A percentile compares a stretch with the other conserved stretches of the same genome.
phyloP scores from a whole-genome alignment of 2,888 invertebrate genomes.

The Siphlonurus alternatus region DNA sequence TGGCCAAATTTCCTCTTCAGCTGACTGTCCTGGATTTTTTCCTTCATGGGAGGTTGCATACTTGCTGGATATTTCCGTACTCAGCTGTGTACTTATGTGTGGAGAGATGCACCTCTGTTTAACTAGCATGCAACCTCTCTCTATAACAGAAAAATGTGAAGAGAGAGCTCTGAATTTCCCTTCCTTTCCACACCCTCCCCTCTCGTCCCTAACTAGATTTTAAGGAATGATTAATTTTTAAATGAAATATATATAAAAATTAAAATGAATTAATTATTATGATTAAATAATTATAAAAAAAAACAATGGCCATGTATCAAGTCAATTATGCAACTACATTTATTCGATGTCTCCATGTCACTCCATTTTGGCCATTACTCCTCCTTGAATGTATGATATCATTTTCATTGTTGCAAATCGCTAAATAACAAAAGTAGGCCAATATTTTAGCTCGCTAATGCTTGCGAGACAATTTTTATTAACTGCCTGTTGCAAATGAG shows the following conservation, averaged over 20 bases:
- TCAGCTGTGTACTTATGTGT: too few relatives aligned
- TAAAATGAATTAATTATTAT: not conserved
- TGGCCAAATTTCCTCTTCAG: too few relatives aligned
- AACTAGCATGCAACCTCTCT: too few relatives aligned
- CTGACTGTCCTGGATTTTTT: too few relatives aligned
- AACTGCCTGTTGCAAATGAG: not conserved
- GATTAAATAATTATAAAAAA: not conserved
- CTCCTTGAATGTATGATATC: not conserved
- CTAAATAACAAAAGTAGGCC: not conserved
- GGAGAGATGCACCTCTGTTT: too few relatives aligned
- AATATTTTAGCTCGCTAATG: not conserved
- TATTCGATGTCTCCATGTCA: not conserved
- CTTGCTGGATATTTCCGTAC: too few relatives aligned
- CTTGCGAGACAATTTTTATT: not conserved
- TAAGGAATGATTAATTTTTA: not conserved
- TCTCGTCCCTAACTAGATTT: not conserved
- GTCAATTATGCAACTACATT: not conserved
- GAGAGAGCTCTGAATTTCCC: not conserved
- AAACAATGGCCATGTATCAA: not conserved
- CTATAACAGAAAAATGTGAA: too few relatives aligned
- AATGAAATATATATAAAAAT: not conserved
- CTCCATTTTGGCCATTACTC: not conserved
- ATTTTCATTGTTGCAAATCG: not conserved
- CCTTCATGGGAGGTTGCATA: too few relatives aligned
- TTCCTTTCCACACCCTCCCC: not conserved